phyloP scores from a whole-genome alignment of 2,113 vertebrate genomes.

The Rhinichthys klamathensis region DNA sequence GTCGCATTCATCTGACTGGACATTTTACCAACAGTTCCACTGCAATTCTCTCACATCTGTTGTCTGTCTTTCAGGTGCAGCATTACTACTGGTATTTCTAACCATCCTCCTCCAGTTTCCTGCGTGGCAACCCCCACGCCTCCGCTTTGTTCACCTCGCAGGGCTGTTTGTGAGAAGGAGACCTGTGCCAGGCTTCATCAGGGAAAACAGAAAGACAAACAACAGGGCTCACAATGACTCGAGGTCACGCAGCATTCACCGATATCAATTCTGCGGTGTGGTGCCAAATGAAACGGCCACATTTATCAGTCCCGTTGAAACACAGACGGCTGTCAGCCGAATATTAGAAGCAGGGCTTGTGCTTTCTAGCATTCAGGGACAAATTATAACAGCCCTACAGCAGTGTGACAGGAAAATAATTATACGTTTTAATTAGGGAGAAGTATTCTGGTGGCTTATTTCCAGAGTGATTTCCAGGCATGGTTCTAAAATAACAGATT shows the following conservation, averaged over 20 bases:
- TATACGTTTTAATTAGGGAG: constrained; percentile 16
- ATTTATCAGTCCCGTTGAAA: constrained; percentile 32
- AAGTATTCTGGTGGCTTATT: constrained; percentile 17
- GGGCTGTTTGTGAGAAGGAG: background rate
- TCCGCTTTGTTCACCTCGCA: constrained; percentile 26
- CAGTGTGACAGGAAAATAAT: constrained; percentile 22
- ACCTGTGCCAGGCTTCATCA: constrained; percentile 9
- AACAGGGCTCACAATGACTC: constrained; percentile 35
- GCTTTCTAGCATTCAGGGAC: constrained; percentile 24
- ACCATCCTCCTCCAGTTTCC: constrained; percentile 20
- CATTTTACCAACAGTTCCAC: constrained; percentile 23
- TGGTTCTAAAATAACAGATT: background rate
- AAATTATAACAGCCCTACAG: constrained; percentile 7
- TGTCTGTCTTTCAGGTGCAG: constrained; percentile 29
- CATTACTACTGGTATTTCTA: constrained; percentile 17
- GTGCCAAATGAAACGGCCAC: constrained; percentile 37
- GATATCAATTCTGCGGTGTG: constrained; percentile 17
- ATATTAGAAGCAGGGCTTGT: constrained; percentile 5
- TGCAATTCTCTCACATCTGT: constrained; percentile 3
- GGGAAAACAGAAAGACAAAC: constrained; percentile 15
- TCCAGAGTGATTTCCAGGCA: constrained; percentile 21
- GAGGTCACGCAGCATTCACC: constrained; percentile 61
- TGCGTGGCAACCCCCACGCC: background rate
- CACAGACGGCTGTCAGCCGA: background rate
- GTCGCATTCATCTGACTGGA: constrained; percentile 38